Percentiles rank a stretch among this genome's conserved stretches.
These are phyloP conservation scores for Brachyopa scutellaris DNA, from an alignment of 2,888 invertebrate species.

Conservation along the genomic window DNA sequence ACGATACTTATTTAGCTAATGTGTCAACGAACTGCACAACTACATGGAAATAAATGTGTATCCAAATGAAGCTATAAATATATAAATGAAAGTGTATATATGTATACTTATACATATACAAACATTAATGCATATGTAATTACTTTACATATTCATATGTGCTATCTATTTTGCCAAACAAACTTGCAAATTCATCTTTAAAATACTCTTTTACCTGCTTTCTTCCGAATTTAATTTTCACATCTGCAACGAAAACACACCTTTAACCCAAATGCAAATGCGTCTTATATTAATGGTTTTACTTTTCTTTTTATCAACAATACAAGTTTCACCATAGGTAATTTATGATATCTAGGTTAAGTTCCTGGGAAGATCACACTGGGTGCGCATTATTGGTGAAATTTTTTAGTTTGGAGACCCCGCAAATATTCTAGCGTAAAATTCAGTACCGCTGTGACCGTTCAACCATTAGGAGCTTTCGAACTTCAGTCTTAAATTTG, in stretches of 20 bases:
- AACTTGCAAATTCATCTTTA: conserved; percentile 8
- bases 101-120: neutral
- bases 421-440: neutral
- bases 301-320: conserved; percentile 29
- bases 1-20: neutral
- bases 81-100: too few species aligned
- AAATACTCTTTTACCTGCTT: neutral
- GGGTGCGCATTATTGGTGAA: conserved; percentile 1
- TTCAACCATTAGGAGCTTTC: neutral
- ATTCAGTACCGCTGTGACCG: conserved; percentile 24
- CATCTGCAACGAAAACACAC: neutral
- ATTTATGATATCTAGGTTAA: conserved; percentile 31
- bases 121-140: neutral
- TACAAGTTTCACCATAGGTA: conserved; percentile 35
- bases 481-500: neutral
- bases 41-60: neutral
- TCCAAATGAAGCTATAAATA: too few species aligned
- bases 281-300: conserved; percentile 8
- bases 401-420: neutral
- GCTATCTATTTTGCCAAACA: conserved; percentile 8
- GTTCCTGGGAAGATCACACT: conserved; percentile 27
- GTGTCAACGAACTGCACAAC: neutral
- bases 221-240: conserved; percentile 17
- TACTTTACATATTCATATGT: neutral
- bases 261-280: conserved; percentile 20